phyloP scores from a whole-genome alignment of 2,888 invertebrate species.

The Silvanus unidentatus region DNA sequence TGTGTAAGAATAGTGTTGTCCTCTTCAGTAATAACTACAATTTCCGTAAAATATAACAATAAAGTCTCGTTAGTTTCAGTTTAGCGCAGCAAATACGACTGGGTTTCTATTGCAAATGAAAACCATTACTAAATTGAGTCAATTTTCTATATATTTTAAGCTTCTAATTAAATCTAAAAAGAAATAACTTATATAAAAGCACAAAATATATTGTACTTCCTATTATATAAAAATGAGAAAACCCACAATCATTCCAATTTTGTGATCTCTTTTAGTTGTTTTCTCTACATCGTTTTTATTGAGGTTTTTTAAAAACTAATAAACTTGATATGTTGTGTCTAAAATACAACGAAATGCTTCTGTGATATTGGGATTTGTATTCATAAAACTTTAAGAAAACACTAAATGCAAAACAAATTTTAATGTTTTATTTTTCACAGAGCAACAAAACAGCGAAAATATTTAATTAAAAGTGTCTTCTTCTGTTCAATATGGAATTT shows the following conservation, averaged over 20 bases:
- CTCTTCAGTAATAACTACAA: constrained; percentile 25
- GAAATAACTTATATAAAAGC: no score
- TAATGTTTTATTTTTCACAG: no score
- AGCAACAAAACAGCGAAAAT: no score
- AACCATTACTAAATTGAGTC: no score
- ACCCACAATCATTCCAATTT: constrained; percentile 25
- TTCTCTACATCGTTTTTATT: constrained; percentile 11
- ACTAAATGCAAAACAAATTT: no score
- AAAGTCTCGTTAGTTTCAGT: constrained; percentile 21
- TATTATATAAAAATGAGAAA: no score
- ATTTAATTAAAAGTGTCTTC: no score
- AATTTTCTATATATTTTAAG: neutral
- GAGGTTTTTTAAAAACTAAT: constrained; percentile 1
- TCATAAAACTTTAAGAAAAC: no score
- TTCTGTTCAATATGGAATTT: no score
- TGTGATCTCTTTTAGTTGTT: constrained; percentile 17
- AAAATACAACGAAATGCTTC: neutral
- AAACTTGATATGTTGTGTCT: constrained; percentile 12
- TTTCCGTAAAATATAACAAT: constrained; percentile 6
- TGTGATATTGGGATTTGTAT: neutral
- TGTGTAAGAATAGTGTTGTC: constrained; percentile 37
- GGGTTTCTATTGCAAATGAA: constrained; percentile 17
- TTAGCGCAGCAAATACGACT: constrained; percentile 25
- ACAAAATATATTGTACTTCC: no score
- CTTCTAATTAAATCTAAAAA: no score